A percentile compares a stretch with the other conserved stretches of the same genome.
Conservation (phyloP, 2,797 vertebrate species). For the Chiloscyllium punctatum region DNA sequence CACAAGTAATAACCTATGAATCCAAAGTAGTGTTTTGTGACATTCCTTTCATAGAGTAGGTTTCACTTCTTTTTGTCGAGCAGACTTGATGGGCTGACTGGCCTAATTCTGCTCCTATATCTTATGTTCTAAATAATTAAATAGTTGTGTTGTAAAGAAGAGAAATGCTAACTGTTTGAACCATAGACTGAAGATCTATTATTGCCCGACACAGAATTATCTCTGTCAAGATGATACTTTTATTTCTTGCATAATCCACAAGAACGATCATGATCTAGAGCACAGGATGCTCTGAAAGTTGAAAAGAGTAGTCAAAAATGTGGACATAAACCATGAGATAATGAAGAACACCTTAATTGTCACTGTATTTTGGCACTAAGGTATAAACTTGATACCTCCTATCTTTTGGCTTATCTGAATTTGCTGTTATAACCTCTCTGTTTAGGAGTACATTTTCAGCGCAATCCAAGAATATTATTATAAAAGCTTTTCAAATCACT, state of each 20-base stretch:
- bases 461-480: background rate
- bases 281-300: background rate
- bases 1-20: background rate
- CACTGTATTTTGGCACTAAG: background rate
- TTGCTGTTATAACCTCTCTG: background rate
- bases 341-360: background rate
- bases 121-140: too few species aligned
- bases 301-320: background rate
- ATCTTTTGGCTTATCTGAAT: background rate
- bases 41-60: background rate
- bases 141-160: background rate
- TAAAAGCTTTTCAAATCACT: background rate
- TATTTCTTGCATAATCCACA: background rate
- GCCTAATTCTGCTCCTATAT: too few species aligned
- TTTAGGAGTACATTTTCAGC: background rate
- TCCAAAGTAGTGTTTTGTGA: background rate
- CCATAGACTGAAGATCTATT: background rate
- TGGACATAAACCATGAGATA: background rate
- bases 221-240: background rate
- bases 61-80: background rate
- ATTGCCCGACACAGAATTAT: background rate
- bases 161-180: background rate
- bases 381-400: background rate
- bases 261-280: background rate
- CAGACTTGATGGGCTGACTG: too few species aligned